Evolutionary conservation across 1,140 invertebrate species (phyloP), one percentile per base, ranked within the genome.

Genomic region (Mesaphorura yosii): DNA sequence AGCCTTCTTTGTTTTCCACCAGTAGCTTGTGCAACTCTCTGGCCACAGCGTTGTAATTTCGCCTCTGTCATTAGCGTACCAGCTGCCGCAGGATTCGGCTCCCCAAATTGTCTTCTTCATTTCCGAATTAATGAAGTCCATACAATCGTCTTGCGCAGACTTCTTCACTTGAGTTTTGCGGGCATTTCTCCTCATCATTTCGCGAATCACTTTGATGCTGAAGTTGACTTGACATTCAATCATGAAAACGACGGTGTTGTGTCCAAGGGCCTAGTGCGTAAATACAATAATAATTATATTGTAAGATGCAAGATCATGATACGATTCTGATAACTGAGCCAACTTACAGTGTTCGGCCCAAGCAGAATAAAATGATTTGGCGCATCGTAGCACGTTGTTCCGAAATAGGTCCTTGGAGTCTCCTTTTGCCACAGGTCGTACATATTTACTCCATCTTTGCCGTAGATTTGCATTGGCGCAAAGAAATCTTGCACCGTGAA

Each of bases 181-280:
- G 44, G 51, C 12, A 27, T 29, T 14, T 26, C 48, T 15, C 25
- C 3, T 27, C 5, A 40, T 51, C 31, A 59, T 46, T 51, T 59
- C 48, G 19, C 37, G 17, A 3, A 59, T 39, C 12, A 51, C 42
- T 10, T 34, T n/a, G 6, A 58, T 1, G 5, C 23, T 22, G 34
- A 31, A 58, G 29, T 58, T 55, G 3, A 55, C 40, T 46, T 58
- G 51, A 42, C 57, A 58, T 27, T 58, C 57, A 25, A 58, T 49
- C 46, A 39, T 51, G 38, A 57, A 56, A 5, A 58, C 22, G 47
- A 51, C 42, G 15, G 44, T 29, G 47, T 50, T 58, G 48, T 58
- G 57, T 6, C 53, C 53, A 10, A 57, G 7, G 27, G 20, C 48
- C 10, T 31, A n/a, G 3, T 7, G 15, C 17, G 15, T 12, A 46